Base-by-base conservation (phyloP, 2,797 vertebrate genomes). In the Denticeps clupeoides region DNA sequence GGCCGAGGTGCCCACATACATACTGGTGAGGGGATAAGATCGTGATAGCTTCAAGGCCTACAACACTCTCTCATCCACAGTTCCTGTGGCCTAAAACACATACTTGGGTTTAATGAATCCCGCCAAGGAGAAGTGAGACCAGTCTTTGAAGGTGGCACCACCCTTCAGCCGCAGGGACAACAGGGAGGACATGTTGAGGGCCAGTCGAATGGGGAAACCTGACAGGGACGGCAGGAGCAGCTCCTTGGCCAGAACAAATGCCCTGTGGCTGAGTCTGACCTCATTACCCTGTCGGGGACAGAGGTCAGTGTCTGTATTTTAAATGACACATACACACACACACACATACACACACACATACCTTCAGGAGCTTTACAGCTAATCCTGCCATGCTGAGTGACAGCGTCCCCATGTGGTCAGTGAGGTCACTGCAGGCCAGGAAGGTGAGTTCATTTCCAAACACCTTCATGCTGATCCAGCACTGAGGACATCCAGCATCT, bases 41-140 rank as follows among this genome's bases (percentile, higher is more conserved):
- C 15, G 33, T 15, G 5, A 33, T 32, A 32, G 4, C 29, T 12
- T 13, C n/a, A n/a, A n/a, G 4, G 5, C 32, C 19, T 19, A 19
- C 3, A 19, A 3, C 19, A 19, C 25, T 25, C 25, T 25, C 25
- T 25, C 2, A 2, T 25, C 4, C 25, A 25, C 24, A 25, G 24
- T 25, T 25, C 7, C 24, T 25, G 2, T 7, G 5, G 23, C 22
- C 23, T 13, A 12, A 2, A 37, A 31, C 5, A 9, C 53, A 19
- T 82, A 89, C 90, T 74, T 86, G 51, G 86, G 85, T 62, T 90
- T 92, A 68, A 91, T 38, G 58, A 85, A 84, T 38, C 87, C 85
- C 1, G 69, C 72, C 47, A 92, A 41, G 38, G 84, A 87, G 64
- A 90, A 90, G 66, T 89, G 67, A 1, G 72, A 79, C n/a, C 33